Evolutionary conservation across 2,797 vertebrate genomes (phyloP).

Genomic region (Anableps anableps): DNA sequence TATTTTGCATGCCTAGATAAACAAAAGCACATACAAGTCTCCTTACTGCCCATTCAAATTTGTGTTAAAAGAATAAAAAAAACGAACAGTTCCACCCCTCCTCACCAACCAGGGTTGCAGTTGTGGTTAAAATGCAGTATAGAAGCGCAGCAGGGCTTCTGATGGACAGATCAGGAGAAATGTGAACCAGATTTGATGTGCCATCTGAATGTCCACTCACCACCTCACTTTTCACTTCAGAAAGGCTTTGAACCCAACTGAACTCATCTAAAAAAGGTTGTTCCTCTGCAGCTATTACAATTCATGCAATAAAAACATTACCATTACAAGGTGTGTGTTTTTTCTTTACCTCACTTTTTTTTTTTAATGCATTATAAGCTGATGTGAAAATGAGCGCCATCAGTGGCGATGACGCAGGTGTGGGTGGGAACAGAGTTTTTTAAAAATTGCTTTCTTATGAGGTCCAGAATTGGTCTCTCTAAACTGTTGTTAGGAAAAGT

Average conservation of each 20-base stretch:
- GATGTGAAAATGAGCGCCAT: background rate
- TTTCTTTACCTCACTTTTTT: background rate
- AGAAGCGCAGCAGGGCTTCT: slow-evolving; percentile 52
- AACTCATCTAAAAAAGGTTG: slow-evolving; percentile 65
- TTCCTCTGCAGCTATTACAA: slow-evolving; percentile 77
- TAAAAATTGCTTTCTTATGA: background rate
- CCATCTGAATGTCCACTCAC: slow-evolving; percentile 70
- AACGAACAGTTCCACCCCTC: slow-evolving; percentile 6
- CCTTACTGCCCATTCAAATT: slow-evolving; percentile 17
- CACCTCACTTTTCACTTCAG: slow-evolving; percentile 53
- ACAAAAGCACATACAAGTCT: slow-evolving; percentile 51
- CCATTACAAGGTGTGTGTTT: slow-evolving; percentile 55
- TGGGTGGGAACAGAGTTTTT: background rate
- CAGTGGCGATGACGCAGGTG: no score
- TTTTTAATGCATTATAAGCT: no score
- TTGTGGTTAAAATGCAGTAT: slow-evolving; percentile 67
- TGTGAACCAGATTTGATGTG: slow-evolving; percentile 45
- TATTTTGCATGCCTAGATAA: slow-evolving; percentile 11
- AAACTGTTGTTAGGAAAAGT: background rate
- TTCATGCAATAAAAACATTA: slow-evolving; percentile 85
- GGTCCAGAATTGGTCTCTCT: background rate
- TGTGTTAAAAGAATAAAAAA: slow-evolving; percentile 8
- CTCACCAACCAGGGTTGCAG: slow-evolving; percentile 1
- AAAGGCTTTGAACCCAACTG: slow-evolving; percentile 63
- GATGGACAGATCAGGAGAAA: slow-evolving; percentile 32